These are phyloP conservation scores for Garra rufa DNA, from an alignment of 2,113 vertebrate species.

Conservation along the genomic window DNA sequence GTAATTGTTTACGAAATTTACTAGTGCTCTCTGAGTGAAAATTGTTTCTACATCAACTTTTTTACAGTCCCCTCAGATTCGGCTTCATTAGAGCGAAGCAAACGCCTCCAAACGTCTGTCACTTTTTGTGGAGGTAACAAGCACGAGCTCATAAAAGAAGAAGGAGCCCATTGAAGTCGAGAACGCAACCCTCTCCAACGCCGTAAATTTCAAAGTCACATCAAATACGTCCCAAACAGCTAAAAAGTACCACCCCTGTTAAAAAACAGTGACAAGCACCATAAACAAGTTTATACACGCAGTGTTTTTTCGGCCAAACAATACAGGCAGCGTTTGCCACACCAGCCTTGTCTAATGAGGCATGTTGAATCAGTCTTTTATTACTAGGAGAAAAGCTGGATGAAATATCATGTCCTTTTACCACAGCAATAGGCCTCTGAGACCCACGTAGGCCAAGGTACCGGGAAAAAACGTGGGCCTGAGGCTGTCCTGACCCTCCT, in stretches of 20 bases:
- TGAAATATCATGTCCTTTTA: constrained; percentile 32
- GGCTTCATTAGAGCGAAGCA: neutral
- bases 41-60: neutral
- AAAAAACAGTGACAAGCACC: constrained; percentile 24
- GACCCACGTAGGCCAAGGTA: constrained; percentile 39
- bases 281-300: constrained; percentile 41
- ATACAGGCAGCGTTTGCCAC: constrained; percentile 16
- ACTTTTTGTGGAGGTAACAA: constrained; percentile 44
- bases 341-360: neutral
- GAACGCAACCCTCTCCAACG: constrained; percentile 12
- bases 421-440: constrained; percentile 26
- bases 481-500: constrained; percentile 18
- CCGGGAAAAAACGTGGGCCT: neutral
- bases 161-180: neutral
- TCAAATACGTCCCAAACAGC: neutral
- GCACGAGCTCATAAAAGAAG: constrained; percentile 29
- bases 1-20: neutral
- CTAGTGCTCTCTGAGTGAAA: neutral
- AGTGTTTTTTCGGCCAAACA: constrained; percentile 1
- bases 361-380: constrained; percentile 21
- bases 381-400: neutral
- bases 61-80: neutral
- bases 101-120: neutral
- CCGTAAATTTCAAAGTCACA: constrained; percentile 36
- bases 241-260: neutral